Evolutionary conservation across 2,888 invertebrate genomes (phyloP).

Genomic region (Ceratothoa steindachneri): DNA sequence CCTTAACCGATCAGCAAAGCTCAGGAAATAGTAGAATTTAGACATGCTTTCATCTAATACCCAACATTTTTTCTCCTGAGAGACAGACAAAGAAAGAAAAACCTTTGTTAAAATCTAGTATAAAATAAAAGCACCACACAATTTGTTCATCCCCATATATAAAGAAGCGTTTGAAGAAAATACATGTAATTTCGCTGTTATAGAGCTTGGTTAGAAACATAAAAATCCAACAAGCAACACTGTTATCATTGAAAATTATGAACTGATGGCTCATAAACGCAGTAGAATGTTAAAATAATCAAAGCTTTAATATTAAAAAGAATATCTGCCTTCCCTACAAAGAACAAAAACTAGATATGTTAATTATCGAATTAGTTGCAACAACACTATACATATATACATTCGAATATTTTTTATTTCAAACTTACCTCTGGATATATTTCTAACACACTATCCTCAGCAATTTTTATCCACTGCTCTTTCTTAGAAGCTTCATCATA

Average conservation of each 20-base stretch:
- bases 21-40: neutral
- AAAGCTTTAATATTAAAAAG: too few species aligned
- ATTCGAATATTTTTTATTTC: neutral
- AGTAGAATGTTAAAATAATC: too few species aligned
- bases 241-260: too few species aligned
- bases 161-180: neutral
- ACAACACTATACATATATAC: neutral
- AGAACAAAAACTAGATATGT: neutral
- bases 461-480: constrained; percentile 4
- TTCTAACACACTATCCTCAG: constrained; percentile 3
- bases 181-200: too few species aligned
- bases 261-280: too few species aligned
- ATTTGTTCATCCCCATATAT: neutral
- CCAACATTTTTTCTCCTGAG: too few species aligned
- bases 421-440: constrained; percentile 3
- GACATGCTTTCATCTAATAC: neutral
- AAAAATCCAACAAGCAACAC: too few species aligned
- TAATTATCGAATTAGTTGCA: neutral
- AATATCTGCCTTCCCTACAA: too few species aligned
- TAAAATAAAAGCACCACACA: constrained; percentile 6
- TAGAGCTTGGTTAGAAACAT: too few species aligned
- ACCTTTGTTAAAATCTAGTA: too few species aligned
- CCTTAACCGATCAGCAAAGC: neutral
- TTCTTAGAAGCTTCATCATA: neutral
- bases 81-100: too few species aligned